Evolutionary conservation across 2,797 vertebrate species (phyloP), one percentile per base, ranked within the genome.

Genomic region (Esox masquinongy): DNA sequence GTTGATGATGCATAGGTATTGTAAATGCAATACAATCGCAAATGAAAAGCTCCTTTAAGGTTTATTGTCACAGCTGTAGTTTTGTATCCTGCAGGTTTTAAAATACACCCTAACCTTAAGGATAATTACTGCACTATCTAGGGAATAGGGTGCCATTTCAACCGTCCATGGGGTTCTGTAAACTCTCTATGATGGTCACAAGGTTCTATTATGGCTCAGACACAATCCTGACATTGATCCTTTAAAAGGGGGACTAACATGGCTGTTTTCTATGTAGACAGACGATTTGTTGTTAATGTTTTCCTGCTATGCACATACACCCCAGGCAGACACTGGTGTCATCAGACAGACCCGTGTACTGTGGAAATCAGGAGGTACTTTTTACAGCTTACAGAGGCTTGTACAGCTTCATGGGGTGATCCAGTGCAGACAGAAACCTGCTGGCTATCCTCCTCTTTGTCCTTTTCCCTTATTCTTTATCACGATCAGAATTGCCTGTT

Each of bases 281-380:
- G 82, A 86, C 73, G 82, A 84, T 86, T 88, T 89, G 85, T 89
- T 92, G 91, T 91, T 87, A 76, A 85, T 86, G 72, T 78, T 77
- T 89, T 91, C 43, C 43, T 77, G 68, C 79, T 80, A 84, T 50
- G 81, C 86, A 86, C 87, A 86, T 84, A 86, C 87, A 90, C 92
- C 86, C 17, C 80, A 82, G 90, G 92, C 88, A 29, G 87, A 82
- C 72, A 36, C 68, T 82, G 79, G 79, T 88, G 91, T 93, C 91
- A 93, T 90, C 92, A 93, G 94, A 93, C 85, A 86, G 87, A 88
- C 88, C 88, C 89, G 84, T 92, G 90, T 88, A 88, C 89, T 86
- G 17, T 87, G 78, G 79, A 70, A 87, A 89, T 74, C 79, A 83
- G 86, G 75, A 88, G 79, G 83, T 64, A 77, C 61, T 68, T 85